Conservation (phyloP, 2,888 invertebrate species). For the Melanophora roralis region DNA sequence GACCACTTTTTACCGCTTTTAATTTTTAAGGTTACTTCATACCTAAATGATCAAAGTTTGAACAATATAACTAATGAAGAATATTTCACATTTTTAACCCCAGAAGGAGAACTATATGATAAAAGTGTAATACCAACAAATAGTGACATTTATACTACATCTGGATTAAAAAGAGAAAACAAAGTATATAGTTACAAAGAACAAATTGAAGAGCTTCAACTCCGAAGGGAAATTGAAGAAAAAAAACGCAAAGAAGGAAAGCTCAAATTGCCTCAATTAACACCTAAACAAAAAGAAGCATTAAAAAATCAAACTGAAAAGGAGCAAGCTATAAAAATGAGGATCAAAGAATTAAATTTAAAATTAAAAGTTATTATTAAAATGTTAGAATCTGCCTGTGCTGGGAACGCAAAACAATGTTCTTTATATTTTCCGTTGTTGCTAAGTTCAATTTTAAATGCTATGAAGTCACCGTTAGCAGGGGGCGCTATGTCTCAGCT, state of each 20-base stretch:
- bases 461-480: slow-evolving; percentile 87
- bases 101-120: slow-evolving; percentile 94
- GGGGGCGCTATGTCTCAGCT: slow-evolving; percentile 83
- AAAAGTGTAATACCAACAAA: slow-evolving; percentile 84
- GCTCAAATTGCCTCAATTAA: slow-evolving; percentile 83
- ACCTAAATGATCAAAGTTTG: slow-evolving; percentile 83
- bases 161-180: slow-evolving; percentile 92
- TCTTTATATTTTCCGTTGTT: slow-evolving; percentile 72
- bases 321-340: slow-evolving; percentile 86
- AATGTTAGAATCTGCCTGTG: slow-evolving; percentile 72
- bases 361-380: slow-evolving; percentile 71
- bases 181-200: slow-evolving; percentile 98
- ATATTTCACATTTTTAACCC: slow-evolving; percentile 88
- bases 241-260: slow-evolving; percentile 89
- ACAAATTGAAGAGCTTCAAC: slow-evolving; percentile 94
- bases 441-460: slow-evolving; percentile 70
- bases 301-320: slow-evolving; percentile 91
- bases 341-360: slow-evolving; percentile 80
- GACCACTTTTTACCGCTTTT: slow-evolving; percentile 82
- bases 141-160: slow-evolving; percentile 73
- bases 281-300: slow-evolving; percentile 94
- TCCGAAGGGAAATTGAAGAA: slow-evolving; percentile 94
- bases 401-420: slow-evolving; percentile 72
- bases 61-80: slow-evolving; percentile 87
- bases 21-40: slow-evolving; percentile 80